Base-by-base conservation (phyloP, 92 coral and sea anemone genomes). In the Epizoanthus fatuus region DNA sequence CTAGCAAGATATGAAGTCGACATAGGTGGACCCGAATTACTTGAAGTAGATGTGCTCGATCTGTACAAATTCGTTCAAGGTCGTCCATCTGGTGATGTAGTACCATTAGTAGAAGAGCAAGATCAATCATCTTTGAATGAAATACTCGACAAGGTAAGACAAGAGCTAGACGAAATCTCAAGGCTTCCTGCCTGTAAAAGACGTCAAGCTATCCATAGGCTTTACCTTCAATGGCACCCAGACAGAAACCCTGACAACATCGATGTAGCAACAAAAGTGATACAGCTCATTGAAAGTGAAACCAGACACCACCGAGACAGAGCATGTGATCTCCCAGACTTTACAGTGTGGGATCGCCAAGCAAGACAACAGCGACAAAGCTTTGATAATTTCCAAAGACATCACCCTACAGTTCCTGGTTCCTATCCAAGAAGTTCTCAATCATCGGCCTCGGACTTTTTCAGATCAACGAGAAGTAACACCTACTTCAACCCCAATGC, bases 351-450 rank as follows among this genome's bases (percentile, higher is more conserved):
- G 91, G 1, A 83, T 75, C 72, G 71, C 35, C 80, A 86, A 79
- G 95, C 93, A 83, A 87, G 86, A 63, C 83, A 72, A 9, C 85
- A 93, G 75, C 91, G 93, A 44, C 87, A 90, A 64, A 89, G 92
- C 63, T 86, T 79, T 44, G 90, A 90, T 45, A 95, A 95, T 63
- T 95, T 82, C 47, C 94, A 90, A 47, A 92, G 94, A 44, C 78
- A 83, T n/a, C 52, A 81, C 62, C 87, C 90, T 12, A 53, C 81
- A 40, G 44, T 40, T 37, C n/a, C 8, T 38, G 16, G 4, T 40
- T 37, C 68, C 12, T 7, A 66, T 10, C 39, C 53, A 17, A 57
- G 19, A 49, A 56, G 52, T 3, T 75, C 53, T 52, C 37, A 35
- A 17, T 45, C 80, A 16, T 55, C 25, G 29, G 51, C 54, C 4